Percentiles rank a stretch among this genome's conserved stretches.
Evolutionary conservation across 2,888 invertebrate genomes (phyloP).

Genomic region (Hypolimnas misippus): DNA sequence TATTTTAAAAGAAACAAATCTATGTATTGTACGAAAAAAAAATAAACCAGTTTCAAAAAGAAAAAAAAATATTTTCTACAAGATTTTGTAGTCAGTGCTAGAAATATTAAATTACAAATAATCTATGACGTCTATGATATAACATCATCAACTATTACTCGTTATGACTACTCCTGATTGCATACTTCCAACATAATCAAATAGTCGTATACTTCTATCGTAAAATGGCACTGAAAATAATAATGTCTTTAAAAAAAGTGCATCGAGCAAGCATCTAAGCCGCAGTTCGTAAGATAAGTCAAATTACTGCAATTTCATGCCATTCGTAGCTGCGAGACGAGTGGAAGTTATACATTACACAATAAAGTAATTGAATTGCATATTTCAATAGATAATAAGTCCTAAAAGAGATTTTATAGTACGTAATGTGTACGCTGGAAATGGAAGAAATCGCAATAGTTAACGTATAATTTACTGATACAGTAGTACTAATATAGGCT

Average conservation of each 20-base stretch:
- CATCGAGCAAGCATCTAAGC: constrained; percentile 1
- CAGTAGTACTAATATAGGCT: background rate
- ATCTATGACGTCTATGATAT: background rate
- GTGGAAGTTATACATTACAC: constrained; percentile 7
- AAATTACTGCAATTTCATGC: constrained; percentile 24
- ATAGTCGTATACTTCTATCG: constrained; percentile 22
- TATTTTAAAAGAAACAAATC: background rate
- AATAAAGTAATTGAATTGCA: constrained; percentile 25
- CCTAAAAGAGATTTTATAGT: background rate
- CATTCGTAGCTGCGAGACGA: constrained; percentile 14
- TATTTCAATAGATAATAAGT: constrained; percentile 8
- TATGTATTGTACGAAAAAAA: background rate
- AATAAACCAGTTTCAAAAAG: background rate
- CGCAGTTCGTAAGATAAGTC: constrained; percentile 16
- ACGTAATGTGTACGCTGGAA: background rate
- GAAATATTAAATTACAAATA: background rate
- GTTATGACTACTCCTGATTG: constrained; percentile 16
- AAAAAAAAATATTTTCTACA: no score
- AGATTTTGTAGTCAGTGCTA: no score
- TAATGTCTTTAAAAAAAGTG: background rate
- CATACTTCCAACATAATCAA: constrained; percentile 20
- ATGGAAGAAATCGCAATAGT: constrained; percentile 7
- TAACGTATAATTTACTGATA: background rate
- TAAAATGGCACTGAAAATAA: constrained; percentile 14
- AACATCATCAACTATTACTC: constrained; percentile 6